phyloP scores from a whole-genome alignment of 2,113 vertebrate genomes.

The Opisthocomus hoazin region DNA sequence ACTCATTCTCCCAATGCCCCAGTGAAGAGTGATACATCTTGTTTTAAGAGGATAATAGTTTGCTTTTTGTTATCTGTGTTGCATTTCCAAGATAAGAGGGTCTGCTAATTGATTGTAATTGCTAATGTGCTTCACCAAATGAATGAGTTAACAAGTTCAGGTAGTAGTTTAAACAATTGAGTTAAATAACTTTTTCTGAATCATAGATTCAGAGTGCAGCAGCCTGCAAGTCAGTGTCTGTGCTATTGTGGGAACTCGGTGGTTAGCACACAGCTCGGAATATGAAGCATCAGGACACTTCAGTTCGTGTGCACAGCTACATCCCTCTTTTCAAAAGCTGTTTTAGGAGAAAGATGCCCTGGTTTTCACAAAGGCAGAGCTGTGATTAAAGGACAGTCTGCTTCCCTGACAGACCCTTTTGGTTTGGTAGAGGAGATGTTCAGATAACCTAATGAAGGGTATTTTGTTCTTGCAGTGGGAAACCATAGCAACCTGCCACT shows the following conservation, averaged over 20 bases:
- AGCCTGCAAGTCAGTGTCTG: not conserved
- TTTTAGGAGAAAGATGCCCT: not conserved
- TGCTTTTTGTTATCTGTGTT: not conserved
- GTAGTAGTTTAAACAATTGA: not conserved
- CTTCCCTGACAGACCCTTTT: slow-evolving; percentile 17
- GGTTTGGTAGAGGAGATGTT: not conserved
- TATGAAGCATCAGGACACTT: not conserved
- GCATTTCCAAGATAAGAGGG: not conserved
- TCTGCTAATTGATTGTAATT: not conserved
- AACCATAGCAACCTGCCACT: slow-evolving; percentile 74
- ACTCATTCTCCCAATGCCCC: not conserved
- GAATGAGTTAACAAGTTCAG: not conserved
- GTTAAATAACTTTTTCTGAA: not conserved
- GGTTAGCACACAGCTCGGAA: not conserved
- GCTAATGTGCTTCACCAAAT: not conserved
- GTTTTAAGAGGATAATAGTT: not conserved
- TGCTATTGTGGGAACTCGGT: not conserved
- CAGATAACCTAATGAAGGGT: slow-evolving; percentile 46
- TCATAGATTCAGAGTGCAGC: not conserved
- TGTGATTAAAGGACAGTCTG: slow-evolving; percentile 11
- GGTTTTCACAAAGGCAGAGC: not conserved
- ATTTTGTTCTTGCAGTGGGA: slow-evolving; percentile 55
- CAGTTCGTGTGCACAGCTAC: not conserved
- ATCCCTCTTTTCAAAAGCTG: not conserved
- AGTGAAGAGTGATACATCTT: not conserved